phyloP scores from a whole-genome alignment of 2,888 invertebrate genomes.

The Spilosoma lubricipeda region DNA sequence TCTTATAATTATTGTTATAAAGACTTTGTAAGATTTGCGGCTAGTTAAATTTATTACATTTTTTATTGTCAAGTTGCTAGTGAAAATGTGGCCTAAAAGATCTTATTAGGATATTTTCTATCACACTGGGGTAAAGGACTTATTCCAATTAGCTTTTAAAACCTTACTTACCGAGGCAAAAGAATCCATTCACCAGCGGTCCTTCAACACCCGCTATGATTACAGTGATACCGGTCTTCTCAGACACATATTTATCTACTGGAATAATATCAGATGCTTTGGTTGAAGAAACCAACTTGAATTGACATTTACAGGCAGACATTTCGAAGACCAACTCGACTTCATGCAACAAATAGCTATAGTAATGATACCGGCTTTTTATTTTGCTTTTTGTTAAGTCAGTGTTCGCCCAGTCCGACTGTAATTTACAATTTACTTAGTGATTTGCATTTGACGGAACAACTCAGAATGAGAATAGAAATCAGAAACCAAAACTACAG shows the following conservation, averaged over 20 bases:
- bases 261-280: constrained; percentile 91
- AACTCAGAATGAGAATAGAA: not conserved
- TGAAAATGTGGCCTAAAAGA: not conserved
- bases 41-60: not conserved
- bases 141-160: not conserved
- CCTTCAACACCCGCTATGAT: constrained; percentile 95
- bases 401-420: not conserved
- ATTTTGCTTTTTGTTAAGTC: not conserved
- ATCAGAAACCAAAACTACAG: not conserved
- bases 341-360: constrained; percentile 1
- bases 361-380: not conserved
- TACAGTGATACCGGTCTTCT: constrained; percentile 92
- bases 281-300: constrained; percentile 86
- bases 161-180: constrained; percentile 91
- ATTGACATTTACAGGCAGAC: constrained; percentile 64
- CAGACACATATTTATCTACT: constrained; percentile 92
- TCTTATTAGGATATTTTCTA: no score
- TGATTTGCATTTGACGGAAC: constrained; percentile 4
- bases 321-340: constrained; percentile 49
- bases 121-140: not conserved
- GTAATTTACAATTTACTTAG: constrained; percentile 3
- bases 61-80: not conserved
- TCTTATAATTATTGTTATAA: not conserved
- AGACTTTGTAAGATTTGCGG: not conserved
- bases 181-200: constrained; percentile 95